phyloP scores from a whole-genome alignment of 2,797 vertebrate species.

The Protonibea diacanthus region DNA sequence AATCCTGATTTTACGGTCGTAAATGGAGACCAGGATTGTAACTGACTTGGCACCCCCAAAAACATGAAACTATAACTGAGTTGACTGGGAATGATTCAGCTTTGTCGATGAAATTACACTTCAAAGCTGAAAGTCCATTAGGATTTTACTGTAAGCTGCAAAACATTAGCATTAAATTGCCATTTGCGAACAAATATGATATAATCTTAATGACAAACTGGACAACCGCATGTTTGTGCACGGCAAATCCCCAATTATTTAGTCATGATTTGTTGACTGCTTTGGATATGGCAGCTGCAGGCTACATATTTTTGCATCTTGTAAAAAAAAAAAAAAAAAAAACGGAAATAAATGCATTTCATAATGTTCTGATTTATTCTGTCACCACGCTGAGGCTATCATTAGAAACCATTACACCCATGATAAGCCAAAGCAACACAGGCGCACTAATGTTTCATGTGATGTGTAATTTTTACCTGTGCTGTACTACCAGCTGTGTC shows the following conservation, averaged over 20 bases:
- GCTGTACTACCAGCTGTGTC: conserved; percentile 51
- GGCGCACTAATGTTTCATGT: conserved; percentile 37
- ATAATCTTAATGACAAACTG: conserved; percentile 69
- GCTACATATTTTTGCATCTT: conserved; percentile 33
- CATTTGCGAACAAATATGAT: conserved; percentile 72
- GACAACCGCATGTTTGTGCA: conserved; percentile 56
- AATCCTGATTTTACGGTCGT: conserved; percentile 62
- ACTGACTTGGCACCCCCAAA: conserved; percentile 59
- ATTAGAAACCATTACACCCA: conserved; percentile 56
- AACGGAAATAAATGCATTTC: conserved; percentile 43
- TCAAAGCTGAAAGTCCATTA: conserved; percentile 64
- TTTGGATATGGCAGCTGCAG: conserved; percentile 36
- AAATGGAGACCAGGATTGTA: conserved; percentile 46
- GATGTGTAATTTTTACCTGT: conserved; percentile 51
- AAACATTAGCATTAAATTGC: conserved; percentile 72
- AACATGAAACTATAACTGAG: conserved; percentile 53
- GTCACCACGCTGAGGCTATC: conserved; percentile 35
- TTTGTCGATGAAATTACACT: conserved; percentile 66
- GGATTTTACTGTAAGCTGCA: conserved; percentile 65
- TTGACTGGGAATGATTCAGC: conserved; percentile 55
- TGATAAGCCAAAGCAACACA: conserved; percentile 39
- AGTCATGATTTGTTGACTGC: conserved; percentile 55
- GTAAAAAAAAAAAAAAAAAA: conserved; percentile 17
- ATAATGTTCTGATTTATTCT: conserved; percentile 60
- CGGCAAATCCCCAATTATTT: conserved; percentile 58